Evolutionary conservation across 2,797 vertebrate species (phyloP).

Genomic region (Rhinatrema bivittatum): DNA sequence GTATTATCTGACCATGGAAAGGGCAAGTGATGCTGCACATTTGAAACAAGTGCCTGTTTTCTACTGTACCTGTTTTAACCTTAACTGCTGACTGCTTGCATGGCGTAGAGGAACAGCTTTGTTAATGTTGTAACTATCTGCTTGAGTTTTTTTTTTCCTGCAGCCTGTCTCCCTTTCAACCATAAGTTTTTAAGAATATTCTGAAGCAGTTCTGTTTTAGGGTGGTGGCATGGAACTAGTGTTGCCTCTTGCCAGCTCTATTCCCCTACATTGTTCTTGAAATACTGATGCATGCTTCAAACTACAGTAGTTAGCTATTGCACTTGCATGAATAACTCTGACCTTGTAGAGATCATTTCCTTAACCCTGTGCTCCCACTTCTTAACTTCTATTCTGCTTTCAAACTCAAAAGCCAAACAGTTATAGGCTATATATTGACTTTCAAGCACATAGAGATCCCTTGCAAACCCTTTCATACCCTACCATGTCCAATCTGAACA

Average conservation of each 20-base stretch:
- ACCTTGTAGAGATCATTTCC: constrained; percentile 13
- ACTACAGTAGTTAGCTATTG: constrained; percentile 62
- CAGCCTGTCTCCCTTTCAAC: constrained; percentile 81
- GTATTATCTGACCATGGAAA: no score
- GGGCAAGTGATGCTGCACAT: constrained; percentile 53
- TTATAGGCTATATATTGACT: constrained; percentile 11
- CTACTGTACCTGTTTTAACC: constrained; percentile 57
- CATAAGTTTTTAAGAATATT: constrained; percentile 97
- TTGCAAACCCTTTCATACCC: constrained; percentile 5
- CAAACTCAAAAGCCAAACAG: constrained; percentile 15
- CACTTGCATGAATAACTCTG: constrained; percentile 64
- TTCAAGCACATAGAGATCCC: constrained; percentile 16
- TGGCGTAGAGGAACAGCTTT: constrained; percentile 78
- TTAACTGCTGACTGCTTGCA: constrained; percentile 72
- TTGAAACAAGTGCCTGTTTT: constrained; percentile 60
- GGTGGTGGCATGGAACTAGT: constrained; percentile 99
- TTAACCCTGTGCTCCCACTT: constrained; percentile 11
- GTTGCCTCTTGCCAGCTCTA: constrained; percentile 90
- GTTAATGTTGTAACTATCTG: constrained; percentile 62
- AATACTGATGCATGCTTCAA: constrained; percentile 89
- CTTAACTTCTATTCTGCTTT: constrained; percentile 1
- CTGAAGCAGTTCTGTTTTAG: constrained; percentile 99
- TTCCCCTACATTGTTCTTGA: constrained; percentile 85
- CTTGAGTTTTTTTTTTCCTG: constrained; percentile 82
- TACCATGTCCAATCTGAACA: no score